phyloP scores from a whole-genome alignment of 2,797 vertebrate species.

The Characodon lateralis region DNA sequence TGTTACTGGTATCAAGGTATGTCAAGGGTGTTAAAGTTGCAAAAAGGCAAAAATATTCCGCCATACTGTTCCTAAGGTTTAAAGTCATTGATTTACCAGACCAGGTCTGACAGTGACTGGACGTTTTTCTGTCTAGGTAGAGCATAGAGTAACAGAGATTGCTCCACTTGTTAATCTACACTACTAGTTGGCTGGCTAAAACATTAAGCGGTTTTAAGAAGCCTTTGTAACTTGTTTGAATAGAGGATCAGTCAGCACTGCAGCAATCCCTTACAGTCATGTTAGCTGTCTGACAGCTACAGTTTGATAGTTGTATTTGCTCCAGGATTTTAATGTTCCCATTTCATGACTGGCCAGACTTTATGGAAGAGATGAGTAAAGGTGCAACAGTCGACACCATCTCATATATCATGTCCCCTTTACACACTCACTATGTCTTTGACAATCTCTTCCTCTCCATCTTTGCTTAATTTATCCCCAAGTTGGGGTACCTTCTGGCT shows the following conservation, averaged over 20 bases:
- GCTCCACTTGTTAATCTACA: too few species aligned
- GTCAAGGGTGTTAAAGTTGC: too few species aligned
- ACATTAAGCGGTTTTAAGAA: constrained; percentile 5
- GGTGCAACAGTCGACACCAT: constrained; percentile 74
- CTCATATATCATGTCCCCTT: constrained; percentile 76
- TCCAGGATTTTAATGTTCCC: constrained; percentile 77
- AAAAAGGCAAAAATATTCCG: too few species aligned
- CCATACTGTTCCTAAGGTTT: too few species aligned
- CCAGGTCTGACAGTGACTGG: too few species aligned
- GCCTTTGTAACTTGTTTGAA: constrained; percentile 38
- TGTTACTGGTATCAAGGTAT: too few species aligned
- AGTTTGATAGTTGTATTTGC: constrained; percentile 73
- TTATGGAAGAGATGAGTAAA: constrained; percentile 82
- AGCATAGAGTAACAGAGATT: too few species aligned
- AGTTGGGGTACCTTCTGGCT: constrained; percentile 56
- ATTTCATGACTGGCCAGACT: constrained; percentile 83
- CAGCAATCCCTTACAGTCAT: constrained; percentile 36
- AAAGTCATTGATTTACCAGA: too few species aligned
- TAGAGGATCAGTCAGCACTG: constrained; percentile 44
- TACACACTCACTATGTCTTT: constrained; percentile 49
- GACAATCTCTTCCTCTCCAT: constrained; percentile 42
- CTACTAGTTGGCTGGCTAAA: too few species aligned
- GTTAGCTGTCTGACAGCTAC: constrained; percentile 53
- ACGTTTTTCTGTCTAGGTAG: too few species aligned
- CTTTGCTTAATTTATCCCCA: constrained; percentile 52